Evolutionary conservation across 2,113 vertebrate species (phyloP), one percentile per base, ranked within the genome.

Genomic region (Girardinichthys multiradiatus): DNA sequence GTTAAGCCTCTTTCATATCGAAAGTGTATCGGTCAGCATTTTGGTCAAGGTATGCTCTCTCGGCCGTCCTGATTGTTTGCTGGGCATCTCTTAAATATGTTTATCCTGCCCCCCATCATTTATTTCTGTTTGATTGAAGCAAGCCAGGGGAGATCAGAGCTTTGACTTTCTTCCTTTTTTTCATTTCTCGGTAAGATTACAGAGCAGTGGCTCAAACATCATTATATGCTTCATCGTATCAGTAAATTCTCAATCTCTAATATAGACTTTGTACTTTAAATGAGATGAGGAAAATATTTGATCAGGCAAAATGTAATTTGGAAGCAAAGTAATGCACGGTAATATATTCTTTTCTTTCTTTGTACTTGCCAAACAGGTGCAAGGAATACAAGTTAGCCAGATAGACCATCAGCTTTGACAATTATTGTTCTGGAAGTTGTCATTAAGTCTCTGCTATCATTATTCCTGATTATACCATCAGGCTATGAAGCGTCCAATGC

Each of bases 1-100:
- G 68, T 88, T 85, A 80, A 89, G 77, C 88, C 74, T 86, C 83
- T 89, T 88, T 90, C 74, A 89, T 80, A 84, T 82, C 61, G 39
- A 86, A 91, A 89, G 78, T 85, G 86, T 85, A 78, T 84, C 26
- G 70, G 88, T 91, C 90, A 91, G 87, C 87, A 58, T 87, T 90
- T 87, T 86, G 90, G 89, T 90, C 85, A 84, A 85, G 84, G 77
- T 74, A 75, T 74, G 79, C 76, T 90, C 81, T 83, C 77, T 81
- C 77, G 77, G 68, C 74, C 74, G 51, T 72, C 84, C 71, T 83
- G 74, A 77, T 77, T 86, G 77, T 88, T 87, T 70, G 82, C 82
- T 37, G 61, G 74, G 79, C 68, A 82, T 85, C 78, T 84, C 85
- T 61, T 28, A 74, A 86, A 74, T 74, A 58, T 86, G 78, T 86